phyloP scores from a whole-genome alignment of 64 coral and sea anemone species.

The Pocillopora verrucosa region DNA sequence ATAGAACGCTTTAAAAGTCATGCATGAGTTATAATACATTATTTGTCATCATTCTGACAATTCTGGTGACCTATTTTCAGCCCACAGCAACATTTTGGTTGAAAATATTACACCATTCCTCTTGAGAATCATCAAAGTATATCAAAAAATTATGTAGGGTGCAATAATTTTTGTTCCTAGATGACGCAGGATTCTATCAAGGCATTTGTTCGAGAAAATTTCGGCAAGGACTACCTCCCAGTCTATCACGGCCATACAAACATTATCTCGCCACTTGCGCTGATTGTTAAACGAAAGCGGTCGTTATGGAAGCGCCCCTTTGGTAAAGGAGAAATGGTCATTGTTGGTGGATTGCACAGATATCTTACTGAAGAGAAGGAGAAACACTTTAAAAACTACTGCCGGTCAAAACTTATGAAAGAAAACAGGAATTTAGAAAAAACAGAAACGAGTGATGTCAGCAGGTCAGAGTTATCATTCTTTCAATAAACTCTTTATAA shows the following conservation, averaged over 20 bases:
- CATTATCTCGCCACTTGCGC: conserved; percentile 9
- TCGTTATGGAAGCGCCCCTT: conserved; percentile 57
- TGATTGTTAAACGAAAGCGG: conserved; percentile 45
- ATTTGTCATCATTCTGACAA: too few relatives aligned
- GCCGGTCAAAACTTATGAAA: not conserved
- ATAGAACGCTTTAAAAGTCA: too few relatives aligned
- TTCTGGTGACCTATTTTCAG: too few relatives aligned
- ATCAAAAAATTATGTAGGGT: not conserved
- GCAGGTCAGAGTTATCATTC: not conserved
- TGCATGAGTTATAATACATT: too few relatives aligned
- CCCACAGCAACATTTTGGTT: too few relatives aligned
- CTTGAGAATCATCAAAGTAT: not conserved
- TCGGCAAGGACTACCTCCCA: conserved; percentile 50
- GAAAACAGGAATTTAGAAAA: conserved; percentile 44
- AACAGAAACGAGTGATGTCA: conserved; percentile 33
- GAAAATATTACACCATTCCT: too few relatives aligned
- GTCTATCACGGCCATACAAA: conserved; percentile 46
- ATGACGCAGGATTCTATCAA: conserved; percentile 37
- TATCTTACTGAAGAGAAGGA: not conserved
- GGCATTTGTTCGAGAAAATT: conserved; percentile 45
- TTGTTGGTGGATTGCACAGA: conserved; percentile 27
- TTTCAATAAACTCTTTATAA: not conserved
- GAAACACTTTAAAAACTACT: conserved; percentile 7
- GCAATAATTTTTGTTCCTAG: not conserved
- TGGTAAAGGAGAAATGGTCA: conserved; percentile 34